Conservation (phyloP, 2,113 vertebrate species). For the Podiceps cristatus region DNA sequence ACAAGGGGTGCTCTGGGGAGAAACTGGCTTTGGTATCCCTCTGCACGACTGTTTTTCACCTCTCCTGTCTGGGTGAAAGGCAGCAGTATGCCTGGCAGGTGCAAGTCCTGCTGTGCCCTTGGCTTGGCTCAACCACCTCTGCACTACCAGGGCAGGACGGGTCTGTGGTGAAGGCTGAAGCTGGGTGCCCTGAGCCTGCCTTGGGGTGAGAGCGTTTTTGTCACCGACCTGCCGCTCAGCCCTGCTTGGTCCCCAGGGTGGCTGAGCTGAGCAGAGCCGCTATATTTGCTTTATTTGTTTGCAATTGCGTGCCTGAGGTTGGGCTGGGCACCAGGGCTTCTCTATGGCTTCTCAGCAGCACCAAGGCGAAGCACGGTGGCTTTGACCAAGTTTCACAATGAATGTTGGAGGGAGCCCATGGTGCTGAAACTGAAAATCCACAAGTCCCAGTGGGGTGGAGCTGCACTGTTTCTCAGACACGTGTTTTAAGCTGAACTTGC, state of each 20-base stretch:
- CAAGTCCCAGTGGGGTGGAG: background rate
- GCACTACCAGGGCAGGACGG: background rate
- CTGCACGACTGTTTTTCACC: background rate
- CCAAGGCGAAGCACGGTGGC: background rate
- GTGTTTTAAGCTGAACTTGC: background rate
- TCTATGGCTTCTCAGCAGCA: background rate
- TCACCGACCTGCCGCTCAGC: background rate
- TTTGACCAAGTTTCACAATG: background rate
- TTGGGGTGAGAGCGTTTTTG: background rate
- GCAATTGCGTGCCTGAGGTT: background rate
- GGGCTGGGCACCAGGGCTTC: background rate
- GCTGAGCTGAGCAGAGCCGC: background rate
- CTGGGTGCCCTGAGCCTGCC: background rate
- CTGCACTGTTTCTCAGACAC: fast-evolving
- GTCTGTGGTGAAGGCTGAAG: background rate
- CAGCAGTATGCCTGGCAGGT: background rate
- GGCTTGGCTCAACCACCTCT: fast-evolving
- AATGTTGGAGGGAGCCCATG: background rate
- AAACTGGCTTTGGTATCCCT: background rate
- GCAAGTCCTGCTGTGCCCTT: background rate
- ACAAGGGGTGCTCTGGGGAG: background rate
- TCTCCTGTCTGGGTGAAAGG: background rate
- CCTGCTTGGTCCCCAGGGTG: background rate
- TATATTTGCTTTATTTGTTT: background rate
- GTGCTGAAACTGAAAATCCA: background rate